phyloP scores from a whole-genome alignment of 2,888 invertebrate species.

The Falcaria lacertinaria region DNA sequence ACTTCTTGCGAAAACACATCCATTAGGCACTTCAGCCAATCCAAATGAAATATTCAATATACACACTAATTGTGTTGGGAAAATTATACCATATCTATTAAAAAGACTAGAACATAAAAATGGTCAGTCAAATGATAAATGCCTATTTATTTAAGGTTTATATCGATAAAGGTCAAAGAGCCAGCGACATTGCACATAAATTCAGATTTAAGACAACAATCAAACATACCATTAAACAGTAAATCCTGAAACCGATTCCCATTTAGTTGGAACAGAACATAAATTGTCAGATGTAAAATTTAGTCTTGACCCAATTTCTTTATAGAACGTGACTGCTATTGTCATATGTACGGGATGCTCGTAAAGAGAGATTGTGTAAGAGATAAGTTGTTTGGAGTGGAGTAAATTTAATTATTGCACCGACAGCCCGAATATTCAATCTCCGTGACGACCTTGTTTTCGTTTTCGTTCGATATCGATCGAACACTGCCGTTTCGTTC shows the following conservation, averaged over 20 bases:
- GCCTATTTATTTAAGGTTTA: background rate
- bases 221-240: conserved; percentile 6
- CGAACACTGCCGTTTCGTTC: conserved; percentile 31
- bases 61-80: too few relatives aligned
- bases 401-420: conserved; percentile 24
- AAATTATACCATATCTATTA: too few relatives aligned
- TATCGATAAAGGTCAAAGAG: background rate
- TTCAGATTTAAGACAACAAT: background rate
- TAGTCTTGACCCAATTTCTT: conserved; percentile 64
- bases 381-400: background rate
- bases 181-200: background rate
- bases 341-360: conserved; percentile 18
- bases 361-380: conserved; percentile 1
- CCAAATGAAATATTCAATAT: background rate
- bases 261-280: conserved; percentile 32
- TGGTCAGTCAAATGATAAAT: background rate
- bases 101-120: background rate
- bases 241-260: conserved; percentile 18
- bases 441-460: conserved; percentile 73
- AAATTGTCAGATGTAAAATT: conserved; percentile 28
- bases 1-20: conserved; percentile 51
- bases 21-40: conserved; percentile 15
- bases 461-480: conserved; percentile 63
- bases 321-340: conserved; percentile 41
- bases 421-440: conserved; percentile 59